phyloP scores from a whole-genome alignment of 2,113 vertebrate species.

The Gadus chalcogrammus region DNA sequence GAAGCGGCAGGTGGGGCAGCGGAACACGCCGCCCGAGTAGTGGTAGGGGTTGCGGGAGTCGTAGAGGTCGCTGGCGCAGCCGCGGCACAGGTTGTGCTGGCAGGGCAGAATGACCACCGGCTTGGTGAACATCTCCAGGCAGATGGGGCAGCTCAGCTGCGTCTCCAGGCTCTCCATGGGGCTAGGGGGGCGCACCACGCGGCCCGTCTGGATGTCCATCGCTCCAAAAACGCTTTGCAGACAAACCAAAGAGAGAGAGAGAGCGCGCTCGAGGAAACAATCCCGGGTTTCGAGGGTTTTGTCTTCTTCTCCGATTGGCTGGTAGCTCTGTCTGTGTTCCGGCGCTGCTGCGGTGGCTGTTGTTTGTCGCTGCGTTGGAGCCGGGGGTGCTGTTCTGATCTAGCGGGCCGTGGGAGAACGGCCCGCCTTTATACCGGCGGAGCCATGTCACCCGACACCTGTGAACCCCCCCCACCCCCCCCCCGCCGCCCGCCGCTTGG shows the following conservation, averaged over 20 bases:
- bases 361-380: background rate
- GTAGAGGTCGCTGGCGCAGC: conserved; percentile 85
- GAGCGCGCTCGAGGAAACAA: too few species aligned
- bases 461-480: conserved; percentile 13
- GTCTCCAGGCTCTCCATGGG: conserved; percentile 86
- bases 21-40: conserved; percentile 82
- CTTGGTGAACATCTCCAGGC: conserved; percentile 90
- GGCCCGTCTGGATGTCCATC: conserved; percentile 63
- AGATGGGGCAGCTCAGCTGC: conserved; percentile 91
- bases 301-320: background rate
- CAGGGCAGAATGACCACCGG: conserved; percentile 92
- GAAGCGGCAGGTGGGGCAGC: conserved; percentile 87
- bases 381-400: conserved; percentile 31
- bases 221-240: background rate
- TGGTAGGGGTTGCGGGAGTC: conserved; percentile 72
- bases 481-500: conserved; percentile 44
- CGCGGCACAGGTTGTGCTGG: conserved; percentile 90
- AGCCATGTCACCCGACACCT: conserved; percentile 32
- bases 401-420: background rate
- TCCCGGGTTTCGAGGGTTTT: too few species aligned
- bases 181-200: conserved; percentile 37
- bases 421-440: conserved; percentile 43
- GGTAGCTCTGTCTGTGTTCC: background rate
- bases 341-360: conserved; percentile 3
- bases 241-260: too few species aligned